A percentile compares a stretch with the other conserved stretches of the same genome.
phyloP scores from a whole-genome alignment of 2,888 invertebrate genomes.

The Bruchidius siliquastri region DNA sequence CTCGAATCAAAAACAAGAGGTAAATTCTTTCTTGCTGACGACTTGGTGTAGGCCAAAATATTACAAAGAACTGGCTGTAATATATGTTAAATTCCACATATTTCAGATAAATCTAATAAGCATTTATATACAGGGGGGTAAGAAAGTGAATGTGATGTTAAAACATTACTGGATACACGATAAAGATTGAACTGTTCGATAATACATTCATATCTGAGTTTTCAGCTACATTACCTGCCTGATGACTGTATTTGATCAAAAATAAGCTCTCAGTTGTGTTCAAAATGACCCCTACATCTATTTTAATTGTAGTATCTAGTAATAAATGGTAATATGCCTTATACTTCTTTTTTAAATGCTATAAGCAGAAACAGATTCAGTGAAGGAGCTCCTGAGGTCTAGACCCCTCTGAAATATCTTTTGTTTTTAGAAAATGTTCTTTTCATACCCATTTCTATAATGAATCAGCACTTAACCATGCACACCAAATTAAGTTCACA shows the following conservation, averaged over 20 bases:
- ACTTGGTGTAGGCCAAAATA: neutral
- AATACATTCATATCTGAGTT: neutral
- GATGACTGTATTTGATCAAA: neutral
- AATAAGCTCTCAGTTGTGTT: too few relatives aligned
- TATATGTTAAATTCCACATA: neutral
- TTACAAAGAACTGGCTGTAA: neutral
- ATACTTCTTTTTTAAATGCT: too few relatives aligned
- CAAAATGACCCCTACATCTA: too few relatives aligned
- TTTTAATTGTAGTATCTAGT: too few relatives aligned
- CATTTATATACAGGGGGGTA: neutral
- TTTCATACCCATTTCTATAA: too few relatives aligned
- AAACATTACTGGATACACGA: neutral
- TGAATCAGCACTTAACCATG: too few relatives aligned
- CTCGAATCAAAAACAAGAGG: constrained; percentile 2
- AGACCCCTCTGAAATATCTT: too few relatives aligned
- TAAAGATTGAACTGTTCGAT: neutral
- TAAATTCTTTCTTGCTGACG: neutral
- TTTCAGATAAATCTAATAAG: neutral
- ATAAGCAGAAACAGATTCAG: too few relatives aligned
- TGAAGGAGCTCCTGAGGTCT: too few relatives aligned
- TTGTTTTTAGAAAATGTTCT: too few relatives aligned
- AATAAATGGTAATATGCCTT: too few relatives aligned
- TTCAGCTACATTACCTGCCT: neutral
- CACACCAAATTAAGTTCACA: too few relatives aligned
- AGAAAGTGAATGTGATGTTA: neutral